Conservation (phyloP, 2,888 invertebrate genomes). For the Ischnura elegans region DNA sequence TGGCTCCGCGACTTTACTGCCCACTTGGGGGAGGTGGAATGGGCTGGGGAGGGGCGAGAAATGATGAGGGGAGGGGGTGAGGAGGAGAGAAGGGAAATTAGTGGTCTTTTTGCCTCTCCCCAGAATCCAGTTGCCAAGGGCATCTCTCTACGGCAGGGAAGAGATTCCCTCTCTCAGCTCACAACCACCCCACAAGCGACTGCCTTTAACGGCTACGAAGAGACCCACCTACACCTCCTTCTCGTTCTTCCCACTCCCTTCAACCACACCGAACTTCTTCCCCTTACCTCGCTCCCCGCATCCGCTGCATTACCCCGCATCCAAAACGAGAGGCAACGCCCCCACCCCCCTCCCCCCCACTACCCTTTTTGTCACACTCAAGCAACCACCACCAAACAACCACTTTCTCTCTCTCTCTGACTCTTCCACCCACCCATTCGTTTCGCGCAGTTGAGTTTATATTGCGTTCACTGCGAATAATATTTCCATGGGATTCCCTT, state of each 20-base stretch:
- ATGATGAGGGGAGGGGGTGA: too few relatives aligned
- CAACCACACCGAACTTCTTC: neutral
- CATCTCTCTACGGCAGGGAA: neutral
- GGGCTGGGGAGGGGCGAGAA: too few relatives aligned
- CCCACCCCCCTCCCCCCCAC: neutral
- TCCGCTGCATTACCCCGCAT: too few relatives aligned
- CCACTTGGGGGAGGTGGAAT: constrained; percentile 36
- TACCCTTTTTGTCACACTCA: constrained; percentile 23
- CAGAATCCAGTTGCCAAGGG: constrained; percentile 1
- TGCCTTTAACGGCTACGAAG: neutral
- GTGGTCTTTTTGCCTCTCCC: constrained; percentile 56
- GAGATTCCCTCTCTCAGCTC: neutral
- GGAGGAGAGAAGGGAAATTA: neutral
- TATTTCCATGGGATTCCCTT: constrained; percentile 60
- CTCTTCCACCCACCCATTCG: constrained; percentile 40
- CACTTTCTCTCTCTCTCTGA: neutral
- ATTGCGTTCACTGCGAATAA: constrained; percentile 62
- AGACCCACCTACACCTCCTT: neutral
- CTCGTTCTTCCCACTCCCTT: neutral
- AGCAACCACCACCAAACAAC: neutral
- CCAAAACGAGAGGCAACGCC: neutral
- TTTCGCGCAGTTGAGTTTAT: constrained; percentile 65
- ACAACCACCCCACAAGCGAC: neutral
- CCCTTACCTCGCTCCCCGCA: neutral
- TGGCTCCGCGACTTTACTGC: constrained; percentile 44